Evolutionary conservation across 2,888 invertebrate genomes (phyloP).

Genomic region (Hedychridium roseum): DNA sequence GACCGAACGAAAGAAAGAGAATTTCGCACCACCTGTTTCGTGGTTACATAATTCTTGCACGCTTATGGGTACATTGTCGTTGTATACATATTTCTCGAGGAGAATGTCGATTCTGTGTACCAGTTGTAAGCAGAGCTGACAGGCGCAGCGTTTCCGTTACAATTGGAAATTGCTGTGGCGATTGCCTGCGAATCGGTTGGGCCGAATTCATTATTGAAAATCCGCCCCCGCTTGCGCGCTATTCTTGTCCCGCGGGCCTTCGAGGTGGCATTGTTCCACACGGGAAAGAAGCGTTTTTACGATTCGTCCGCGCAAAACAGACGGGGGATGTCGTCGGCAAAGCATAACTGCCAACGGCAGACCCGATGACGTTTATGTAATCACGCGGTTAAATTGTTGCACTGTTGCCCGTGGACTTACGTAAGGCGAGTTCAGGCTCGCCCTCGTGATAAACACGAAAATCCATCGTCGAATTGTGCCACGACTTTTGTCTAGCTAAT

Average conservation of each 20-base stretch:
- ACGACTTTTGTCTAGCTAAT: background rate
- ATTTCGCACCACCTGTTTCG: no score
- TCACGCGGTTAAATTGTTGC: constrained; percentile 47
- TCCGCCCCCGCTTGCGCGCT: no score
- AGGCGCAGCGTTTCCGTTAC: no score
- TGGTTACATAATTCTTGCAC: no score
- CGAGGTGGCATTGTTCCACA: constrained; percentile 2
- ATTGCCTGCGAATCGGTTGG: no score
- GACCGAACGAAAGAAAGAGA: no score
- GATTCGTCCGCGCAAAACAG: constrained; percentile 23
- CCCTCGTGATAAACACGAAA: constrained; percentile 21
- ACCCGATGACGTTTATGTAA: constrained; percentile 50
- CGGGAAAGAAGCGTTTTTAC: constrained; percentile 33
- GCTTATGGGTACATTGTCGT: no score
- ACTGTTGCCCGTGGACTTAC: constrained; percentile 39
- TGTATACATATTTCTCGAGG: no score
- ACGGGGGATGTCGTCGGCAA: constrained; percentile 46
- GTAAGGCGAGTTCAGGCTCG: constrained; percentile 36
- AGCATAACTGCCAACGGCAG: constrained; percentile 52
- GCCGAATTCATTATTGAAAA: no score
- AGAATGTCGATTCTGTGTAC: no score
- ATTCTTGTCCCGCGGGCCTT: background rate
- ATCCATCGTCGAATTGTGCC: constrained; percentile 9
- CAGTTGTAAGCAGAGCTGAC: no score
- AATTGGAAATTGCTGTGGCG: no score